These are phyloP conservation scores for Mustela lutreola DNA, from an alignment of 2,113 vertebrate species.

Conservation along the genomic window DNA sequence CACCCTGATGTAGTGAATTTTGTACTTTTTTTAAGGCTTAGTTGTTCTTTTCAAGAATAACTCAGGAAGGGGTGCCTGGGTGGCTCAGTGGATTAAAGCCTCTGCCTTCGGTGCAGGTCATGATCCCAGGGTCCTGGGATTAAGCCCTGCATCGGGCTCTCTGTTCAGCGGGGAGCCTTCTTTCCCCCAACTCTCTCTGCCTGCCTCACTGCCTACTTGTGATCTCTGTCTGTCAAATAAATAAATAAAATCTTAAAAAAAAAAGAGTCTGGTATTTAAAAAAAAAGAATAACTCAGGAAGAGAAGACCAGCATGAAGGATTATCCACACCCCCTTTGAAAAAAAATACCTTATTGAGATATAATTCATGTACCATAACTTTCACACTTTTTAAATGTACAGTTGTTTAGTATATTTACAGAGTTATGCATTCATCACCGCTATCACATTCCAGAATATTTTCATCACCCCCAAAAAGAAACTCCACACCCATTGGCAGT, in stretches of 20 bases:
- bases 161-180: too few relatives aligned
- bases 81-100: too few relatives aligned
- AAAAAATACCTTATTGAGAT: background rate
- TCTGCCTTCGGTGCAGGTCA: too few relatives aligned
- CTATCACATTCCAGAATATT: background rate
- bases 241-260: too few relatives aligned
- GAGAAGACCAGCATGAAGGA: background rate
- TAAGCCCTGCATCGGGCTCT: too few relatives aligned
- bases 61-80: background rate
- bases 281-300: background rate
- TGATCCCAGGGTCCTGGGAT: too few relatives aligned
- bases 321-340: background rate
- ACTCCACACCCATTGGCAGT: background rate
- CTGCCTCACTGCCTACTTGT: too few relatives aligned
- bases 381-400: background rate
- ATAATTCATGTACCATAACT: background rate
- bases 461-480: background rate
- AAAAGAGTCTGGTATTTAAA: too few relatives aligned
- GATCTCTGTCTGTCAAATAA: too few relatives aligned
- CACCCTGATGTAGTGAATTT: background rate
- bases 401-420: background rate
- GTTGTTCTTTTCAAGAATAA: background rate
- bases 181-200: too few relatives aligned
- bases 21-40: conserved; percentile 21
- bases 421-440: background rate